A percentile compares a stretch with the other conserved stretches of the same genome.
These are phyloP conservation scores for Chloroclysta siterata DNA, from an alignment of 2,888 invertebrate genomes.

Conservation along the genomic window DNA sequence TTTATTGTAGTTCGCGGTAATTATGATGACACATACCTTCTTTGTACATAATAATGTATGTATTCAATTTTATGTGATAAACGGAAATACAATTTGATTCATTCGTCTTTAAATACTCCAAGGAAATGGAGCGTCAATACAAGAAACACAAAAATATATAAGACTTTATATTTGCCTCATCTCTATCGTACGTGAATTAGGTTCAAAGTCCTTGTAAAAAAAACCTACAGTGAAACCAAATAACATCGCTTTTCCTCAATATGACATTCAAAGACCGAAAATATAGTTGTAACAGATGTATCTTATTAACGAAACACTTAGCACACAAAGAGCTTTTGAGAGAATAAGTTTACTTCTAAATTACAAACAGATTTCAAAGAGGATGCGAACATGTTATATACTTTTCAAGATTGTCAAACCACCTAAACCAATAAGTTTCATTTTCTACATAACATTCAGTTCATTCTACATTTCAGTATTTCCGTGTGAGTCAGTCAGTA, in stretches of 20 bases:
- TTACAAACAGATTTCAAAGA: slow-evolving; percentile 47
- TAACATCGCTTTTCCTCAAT: slow-evolving; percentile 55
- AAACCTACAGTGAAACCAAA: slow-evolving; percentile 53
- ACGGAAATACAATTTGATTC: slow-evolving; percentile 36
- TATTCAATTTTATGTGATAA: slow-evolving; percentile 13
- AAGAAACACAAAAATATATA: slow-evolving; percentile 21
- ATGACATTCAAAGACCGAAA: slow-evolving; percentile 62
- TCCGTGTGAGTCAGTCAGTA: slow-evolving; percentile 68
- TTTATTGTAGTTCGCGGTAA: slow-evolving; percentile 28
- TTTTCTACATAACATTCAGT: slow-evolving; percentile 27
- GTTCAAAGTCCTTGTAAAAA: slow-evolving; percentile 42
- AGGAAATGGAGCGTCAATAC: slow-evolving; percentile 29
- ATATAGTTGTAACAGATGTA: slow-evolving; percentile 69
- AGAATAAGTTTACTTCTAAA: slow-evolving; percentile 49
- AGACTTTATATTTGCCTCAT: slow-evolving; percentile 8
- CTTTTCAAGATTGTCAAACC: slow-evolving; percentile 35
- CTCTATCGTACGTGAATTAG: slow-evolving; percentile 21
- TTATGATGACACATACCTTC: slow-evolving; percentile 13
- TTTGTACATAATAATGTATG: slow-evolving; percentile 20
- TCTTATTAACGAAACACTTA: slow-evolving; percentile 57
- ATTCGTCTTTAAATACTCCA: slow-evolving; percentile 21
- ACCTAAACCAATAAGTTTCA: slow-evolving; percentile 33
- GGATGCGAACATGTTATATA: slow-evolving; percentile 28
- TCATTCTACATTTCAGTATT: slow-evolving; percentile 42
- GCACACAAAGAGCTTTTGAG: slow-evolving; percentile 54